Base-by-base conservation (phyloP, 2,888 invertebrate genomes). In the Luperina nickerlii region DNA sequence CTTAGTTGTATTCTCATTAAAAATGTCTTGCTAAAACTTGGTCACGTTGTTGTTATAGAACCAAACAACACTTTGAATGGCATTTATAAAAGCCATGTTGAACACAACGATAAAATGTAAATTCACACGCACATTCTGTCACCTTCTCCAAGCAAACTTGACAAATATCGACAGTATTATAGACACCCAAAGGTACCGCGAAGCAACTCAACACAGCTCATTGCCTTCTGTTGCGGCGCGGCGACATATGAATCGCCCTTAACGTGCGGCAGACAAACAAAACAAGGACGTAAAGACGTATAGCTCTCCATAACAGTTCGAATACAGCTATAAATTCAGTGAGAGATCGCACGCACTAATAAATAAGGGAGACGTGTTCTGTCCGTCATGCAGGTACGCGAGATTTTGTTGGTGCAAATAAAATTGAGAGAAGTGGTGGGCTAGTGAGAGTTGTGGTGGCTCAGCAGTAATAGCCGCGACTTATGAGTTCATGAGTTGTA, bases 161-260 rank as follows among this genome's bases (percentile, higher is more conserved):
- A 86, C 72, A 83, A 86, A 86, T 86, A 75, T 79, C 51, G 63
- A 79, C 75, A 76, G 1, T 6, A 71, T 60, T n/a, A 42, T 70
- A 84, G 24, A 73, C 27, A 67, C 62, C 78, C 69, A 85, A 84
- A 85, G 74, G 11, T 0, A 15, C 76, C 68, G 68, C 62, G n/a
- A 78, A 60, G 48, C 69, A 54, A 69, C 24, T 27, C 24, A 24
- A 72, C 42, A 63, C 60, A 8, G 18, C 54, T n/a, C 15, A 32
- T 24, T 20, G 11, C 38, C 8, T 45, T 62, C 73, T 66, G 32
- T n/a, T 38, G 27, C 9, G 0, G 13, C 1, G 13, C 54, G 18
- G 18, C 9, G 79, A 88, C 88, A 13, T 78, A 72, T 88, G 88
- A 85, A 87, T 88, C 71, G 76, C 38, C 78, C 81, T 74, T 81